These are phyloP conservation scores for Euglossa dilemma DNA, from an alignment of 1,140 invertebrate species.

Conservation along the genomic window DNA sequence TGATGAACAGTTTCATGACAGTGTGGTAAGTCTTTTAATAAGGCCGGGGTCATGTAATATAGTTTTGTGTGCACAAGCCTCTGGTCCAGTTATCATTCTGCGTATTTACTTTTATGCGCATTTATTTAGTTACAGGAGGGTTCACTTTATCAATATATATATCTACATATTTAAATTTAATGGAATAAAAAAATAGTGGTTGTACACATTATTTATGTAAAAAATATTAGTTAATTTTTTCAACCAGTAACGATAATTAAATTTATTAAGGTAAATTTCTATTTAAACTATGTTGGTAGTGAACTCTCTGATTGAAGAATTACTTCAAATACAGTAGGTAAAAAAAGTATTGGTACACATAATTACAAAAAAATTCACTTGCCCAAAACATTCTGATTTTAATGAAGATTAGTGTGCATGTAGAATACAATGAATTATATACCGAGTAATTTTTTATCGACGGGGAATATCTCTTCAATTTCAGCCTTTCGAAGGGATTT, in stretches of 20 bases:
- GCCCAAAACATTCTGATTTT: no score
- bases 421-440: no score
- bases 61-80: slow-evolving; percentile 83
- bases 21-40: slow-evolving; percentile 89
- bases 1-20: slow-evolving; percentile 94
- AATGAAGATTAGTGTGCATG: no score
- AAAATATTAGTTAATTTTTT: no score
- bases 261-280: neutral
- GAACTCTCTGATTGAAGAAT: slow-evolving; percentile 36
- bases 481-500: no score
- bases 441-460: no score
- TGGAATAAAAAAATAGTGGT: neutral
- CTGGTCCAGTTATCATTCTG: slow-evolving; percentile 72
- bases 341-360: no score
- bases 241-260: no score
- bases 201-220: no score
- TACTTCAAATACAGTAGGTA: neutral
- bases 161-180: neutral
- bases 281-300: neutral
- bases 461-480: no score
- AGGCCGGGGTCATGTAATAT: slow-evolving; percentile 78
- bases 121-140: slow-evolving; percentile 39
- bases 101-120: slow-evolving; percentile 22
- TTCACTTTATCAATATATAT: slow-evolving; percentile 14
- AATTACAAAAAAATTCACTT: no score